These are phyloP conservation scores for Phaethon lepturus DNA, from an alignment of 2,113 vertebrate genomes.

Conservation along the genomic window DNA sequence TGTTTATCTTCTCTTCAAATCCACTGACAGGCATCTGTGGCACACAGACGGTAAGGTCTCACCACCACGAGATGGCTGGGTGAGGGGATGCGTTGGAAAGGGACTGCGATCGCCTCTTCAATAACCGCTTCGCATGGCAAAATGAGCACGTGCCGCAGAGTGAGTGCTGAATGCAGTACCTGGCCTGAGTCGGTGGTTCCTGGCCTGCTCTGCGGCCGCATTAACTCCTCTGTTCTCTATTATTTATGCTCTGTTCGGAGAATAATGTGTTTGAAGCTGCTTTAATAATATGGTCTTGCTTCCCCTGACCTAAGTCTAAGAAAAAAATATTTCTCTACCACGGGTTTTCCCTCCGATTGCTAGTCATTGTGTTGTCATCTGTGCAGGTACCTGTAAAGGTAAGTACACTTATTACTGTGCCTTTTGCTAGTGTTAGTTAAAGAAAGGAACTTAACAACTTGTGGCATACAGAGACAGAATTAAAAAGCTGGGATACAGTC, in stretches of 20 bases:
- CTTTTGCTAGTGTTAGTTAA: not conserved
- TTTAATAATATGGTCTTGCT: not conserved
- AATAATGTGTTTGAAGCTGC: not conserved
- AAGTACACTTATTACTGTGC: not conserved
- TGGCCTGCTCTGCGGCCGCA: not conserved
- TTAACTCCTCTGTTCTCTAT: not conserved
- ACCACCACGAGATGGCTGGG: not conserved
- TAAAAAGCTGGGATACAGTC: not conserved
- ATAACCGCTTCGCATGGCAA: not conserved
- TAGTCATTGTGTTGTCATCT: not conserved
- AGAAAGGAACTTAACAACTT: not conserved
- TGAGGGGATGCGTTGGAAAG: rapidly evolving
- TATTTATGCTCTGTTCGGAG: not conserved
- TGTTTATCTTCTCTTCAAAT: not conserved
- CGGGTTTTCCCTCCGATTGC: not conserved
- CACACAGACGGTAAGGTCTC: not conserved
- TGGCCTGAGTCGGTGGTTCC: not conserved
- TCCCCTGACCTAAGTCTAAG: not conserved
- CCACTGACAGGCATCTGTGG: not conserved
- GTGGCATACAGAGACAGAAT: not conserved
- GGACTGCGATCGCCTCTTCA: not conserved
- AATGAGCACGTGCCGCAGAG: not conserved
- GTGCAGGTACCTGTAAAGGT: not conserved
- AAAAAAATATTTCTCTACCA: not conserved
- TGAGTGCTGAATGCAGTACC: rapidly evolving